Base-by-base conservation (phyloP, 2,888 invertebrate genomes). In the Trachelus tabidus region DNA sequence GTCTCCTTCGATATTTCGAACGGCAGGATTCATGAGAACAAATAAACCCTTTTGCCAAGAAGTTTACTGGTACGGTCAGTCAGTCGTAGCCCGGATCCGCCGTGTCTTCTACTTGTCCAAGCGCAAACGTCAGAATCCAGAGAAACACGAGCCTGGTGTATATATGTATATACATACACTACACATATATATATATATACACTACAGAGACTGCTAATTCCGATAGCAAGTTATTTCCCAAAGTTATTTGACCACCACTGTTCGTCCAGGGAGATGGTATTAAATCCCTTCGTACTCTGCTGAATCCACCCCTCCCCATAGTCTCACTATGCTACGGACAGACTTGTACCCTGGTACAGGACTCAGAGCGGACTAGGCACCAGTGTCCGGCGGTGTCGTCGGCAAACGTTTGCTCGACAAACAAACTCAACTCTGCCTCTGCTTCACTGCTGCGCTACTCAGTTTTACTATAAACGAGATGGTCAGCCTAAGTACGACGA, bases 331-430 rank as follows among this genome's bases (percentile, higher is more conserved):
- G 31, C 31, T 87, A 85, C 87, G 85, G 89, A 89, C 89, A 89
- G 90, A 89, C 89, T 88, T 80, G 81, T 80, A 81, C 81, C 81
- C 81, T 79, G 74, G 78, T 85, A 87, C 84, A 86, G 83, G 83
- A 77, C 73, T 76, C 78, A 76, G 85, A 87, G 87, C 85, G 86
- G 84, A 88, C 88, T 84, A 87, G 88, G 88, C 90, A 90, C 88
- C 90, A 88, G 90, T 90, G 91, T 90, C 90, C 90, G 85, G 88
- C 89, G 90, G 91, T 91, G 91, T 91, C 91, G 90, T 90, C 88
- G 89, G 89, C 91, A 91, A 91, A 91, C 91, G 91, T 91, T 91
- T 91, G 88, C 90, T 71, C 88, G 88, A 87, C 90, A 91, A 91
- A 91, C 91, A 91, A 91, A 90, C 89, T 90, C 87, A 84, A 87